These are phyloP conservation scores for Gobionotothen gibberifrons DNA, from an alignment of 2,797 vertebrate genomes.

Conservation along the genomic window DNA sequence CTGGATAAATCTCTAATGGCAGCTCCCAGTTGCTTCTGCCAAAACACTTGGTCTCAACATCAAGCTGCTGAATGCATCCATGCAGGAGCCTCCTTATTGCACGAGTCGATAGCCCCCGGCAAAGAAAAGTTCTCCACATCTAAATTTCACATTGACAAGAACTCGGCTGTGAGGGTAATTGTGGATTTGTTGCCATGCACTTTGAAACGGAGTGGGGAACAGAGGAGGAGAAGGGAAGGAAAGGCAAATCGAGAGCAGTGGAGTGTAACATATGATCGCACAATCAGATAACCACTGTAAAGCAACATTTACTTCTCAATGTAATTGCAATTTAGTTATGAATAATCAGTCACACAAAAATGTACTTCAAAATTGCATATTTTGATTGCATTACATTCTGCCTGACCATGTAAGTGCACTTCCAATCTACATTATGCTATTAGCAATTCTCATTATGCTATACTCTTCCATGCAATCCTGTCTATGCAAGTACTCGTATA, in stretches of 20 bases:
- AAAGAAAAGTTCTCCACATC: slow-evolving; percentile 43
- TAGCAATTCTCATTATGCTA: slow-evolving; percentile 64
- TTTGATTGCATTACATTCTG: slow-evolving; percentile 63
- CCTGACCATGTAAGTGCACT: slow-evolving; percentile 48
- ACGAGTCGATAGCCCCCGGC: slow-evolving; percentile 36
- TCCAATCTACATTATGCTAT: slow-evolving; percentile 59
- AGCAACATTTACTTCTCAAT: slow-evolving; percentile 55
- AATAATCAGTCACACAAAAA: slow-evolving; percentile 41
- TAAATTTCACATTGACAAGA: slow-evolving; percentile 57
- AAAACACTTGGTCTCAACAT: slow-evolving; percentile 55
- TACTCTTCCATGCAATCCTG: slow-evolving; percentile 39
- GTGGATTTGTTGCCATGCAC: slow-evolving; percentile 50
- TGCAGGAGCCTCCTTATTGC: slow-evolving; percentile 30
- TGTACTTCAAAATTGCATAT: slow-evolving; percentile 38
- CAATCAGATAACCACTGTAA: slow-evolving; percentile 52
- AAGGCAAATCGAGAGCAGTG: slow-evolving; percentile 8
- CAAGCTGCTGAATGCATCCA: slow-evolving; percentile 30
- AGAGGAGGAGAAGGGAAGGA: background rate
- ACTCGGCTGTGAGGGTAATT: slow-evolving; percentile 65
- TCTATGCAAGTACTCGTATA: slow-evolving; percentile 46
- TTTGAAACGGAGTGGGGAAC: slow-evolving; percentile 20
- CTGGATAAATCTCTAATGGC: slow-evolving; percentile 60
- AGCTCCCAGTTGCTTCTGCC: slow-evolving; percentile 59
- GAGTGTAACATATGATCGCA: slow-evolving; percentile 60
- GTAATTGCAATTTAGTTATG: slow-evolving; percentile 63